These are phyloP conservation scores for Rhynchotus rufescens DNA, from an alignment of 2,797 vertebrate species.

Conservation along the genomic window DNA sequence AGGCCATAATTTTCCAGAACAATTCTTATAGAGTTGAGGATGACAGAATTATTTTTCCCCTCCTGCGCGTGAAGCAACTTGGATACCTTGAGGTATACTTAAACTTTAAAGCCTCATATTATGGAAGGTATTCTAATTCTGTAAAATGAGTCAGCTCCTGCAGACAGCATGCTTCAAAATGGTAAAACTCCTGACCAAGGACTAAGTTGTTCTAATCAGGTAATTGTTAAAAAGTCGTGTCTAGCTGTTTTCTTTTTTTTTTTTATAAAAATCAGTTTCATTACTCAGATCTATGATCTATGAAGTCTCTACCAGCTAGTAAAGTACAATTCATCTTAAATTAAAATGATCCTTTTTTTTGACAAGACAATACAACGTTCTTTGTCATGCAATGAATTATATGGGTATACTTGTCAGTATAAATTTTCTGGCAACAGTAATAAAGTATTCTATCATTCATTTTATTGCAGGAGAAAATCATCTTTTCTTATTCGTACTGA, in stretches of 20 bases:
- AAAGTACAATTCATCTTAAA: conserved; percentile 63
- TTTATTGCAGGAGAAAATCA: conserved; percentile 63
- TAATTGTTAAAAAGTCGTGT: conserved; percentile 23
- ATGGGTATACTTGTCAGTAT: conserved; percentile 49
- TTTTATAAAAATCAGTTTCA: conserved; percentile 10
- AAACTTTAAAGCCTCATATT: conserved; percentile 26
- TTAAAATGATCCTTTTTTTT: conserved; percentile 56
- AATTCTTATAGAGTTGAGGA: background rate
- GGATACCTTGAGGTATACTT: background rate
- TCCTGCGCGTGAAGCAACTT: background rate
- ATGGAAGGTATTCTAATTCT: background rate
- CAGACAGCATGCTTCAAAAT: background rate
- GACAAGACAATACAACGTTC: conserved; percentile 52
- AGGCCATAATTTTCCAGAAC: conserved; percentile 13
- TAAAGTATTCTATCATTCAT: conserved; percentile 69
- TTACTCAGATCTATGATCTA: conserved; percentile 40
- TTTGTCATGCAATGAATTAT: conserved; percentile 60
- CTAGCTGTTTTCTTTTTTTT: background rate
- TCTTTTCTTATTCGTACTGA: conserved; percentile 62
- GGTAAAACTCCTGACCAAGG: background rate
- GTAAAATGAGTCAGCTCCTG: background rate
- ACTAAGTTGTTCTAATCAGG: background rate
- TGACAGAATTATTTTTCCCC: conserved; percentile 16
- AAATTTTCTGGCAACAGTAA: conserved; percentile 69
- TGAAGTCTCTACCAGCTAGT: conserved; percentile 25